A percentile compares a stretch with the other conserved stretches of the same genome.
These are phyloP conservation scores for Melieria picta DNA, from an alignment of 2,888 invertebrate species.

Conservation along the genomic window DNA sequence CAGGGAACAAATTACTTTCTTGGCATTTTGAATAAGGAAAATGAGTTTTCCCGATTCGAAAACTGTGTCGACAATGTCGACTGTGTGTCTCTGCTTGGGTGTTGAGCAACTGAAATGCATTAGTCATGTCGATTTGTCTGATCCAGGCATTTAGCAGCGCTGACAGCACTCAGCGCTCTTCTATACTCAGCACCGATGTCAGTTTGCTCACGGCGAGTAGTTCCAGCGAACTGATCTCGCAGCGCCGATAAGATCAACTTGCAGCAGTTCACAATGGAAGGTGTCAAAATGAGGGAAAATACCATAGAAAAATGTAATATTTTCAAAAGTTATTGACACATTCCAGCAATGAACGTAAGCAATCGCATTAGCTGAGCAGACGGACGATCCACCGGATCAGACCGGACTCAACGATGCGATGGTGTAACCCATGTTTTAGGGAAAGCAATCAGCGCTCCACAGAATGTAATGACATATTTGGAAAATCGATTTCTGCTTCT, in stretches of 20 bases:
- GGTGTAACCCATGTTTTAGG: not conserved
- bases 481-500: constrained; percentile 17
- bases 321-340: constrained; percentile 25
- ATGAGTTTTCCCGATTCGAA: not conserved
- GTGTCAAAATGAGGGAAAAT: not conserved
- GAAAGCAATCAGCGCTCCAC: constrained; percentile 1
- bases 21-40: too few species aligned
- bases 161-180: not conserved
- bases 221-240: not conserved
- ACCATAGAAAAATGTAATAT: too few species aligned
- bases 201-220: too few species aligned
- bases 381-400: not conserved
- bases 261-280: not conserved
- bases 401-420: not conserved
- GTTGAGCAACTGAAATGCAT: too few species aligned
- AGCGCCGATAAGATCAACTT: constrained; percentile 7
- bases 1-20: too few species aligned
- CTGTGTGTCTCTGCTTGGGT: not conserved
- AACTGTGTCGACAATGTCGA: not conserved
- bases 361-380: not conserved
- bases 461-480: constrained; percentile 17
- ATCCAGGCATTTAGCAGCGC: not conserved
- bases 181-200: not conserved
- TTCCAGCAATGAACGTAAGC: not conserved
- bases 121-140: constrained; percentile 26